These are phyloP conservation scores for Vannuccia rotundouncinata DNA, from an alignment of 2,888 invertebrate genomes.

Conservation along the genomic window DNA sequence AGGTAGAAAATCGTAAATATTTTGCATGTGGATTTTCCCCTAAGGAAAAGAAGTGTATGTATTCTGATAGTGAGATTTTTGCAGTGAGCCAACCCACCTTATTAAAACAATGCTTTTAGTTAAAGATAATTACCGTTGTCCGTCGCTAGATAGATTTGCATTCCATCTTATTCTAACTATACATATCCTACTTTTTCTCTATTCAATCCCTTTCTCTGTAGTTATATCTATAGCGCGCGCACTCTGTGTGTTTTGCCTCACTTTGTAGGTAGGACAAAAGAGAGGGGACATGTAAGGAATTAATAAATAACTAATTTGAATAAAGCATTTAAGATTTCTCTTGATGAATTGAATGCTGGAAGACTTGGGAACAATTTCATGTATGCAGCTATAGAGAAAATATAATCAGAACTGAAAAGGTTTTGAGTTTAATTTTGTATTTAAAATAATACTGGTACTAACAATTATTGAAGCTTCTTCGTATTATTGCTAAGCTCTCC, in stretches of 20 bases:
- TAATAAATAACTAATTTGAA: constrained; percentile 26
- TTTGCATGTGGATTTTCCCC: neutral
- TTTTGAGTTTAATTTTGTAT: neutral
- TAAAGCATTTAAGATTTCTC: constrained; percentile 12
- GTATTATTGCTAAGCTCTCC: neutral
- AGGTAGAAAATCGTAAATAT: neutral
- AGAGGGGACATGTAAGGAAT: neutral
- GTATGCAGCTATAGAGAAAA: neutral
- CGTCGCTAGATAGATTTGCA: neutral
- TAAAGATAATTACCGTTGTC: constrained; percentile 7
- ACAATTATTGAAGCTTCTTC: neutral
- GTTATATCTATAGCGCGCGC: neutral
- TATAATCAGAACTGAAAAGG: neutral
- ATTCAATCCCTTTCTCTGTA: neutral
- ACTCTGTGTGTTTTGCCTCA: neutral
- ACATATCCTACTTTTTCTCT: neutral
- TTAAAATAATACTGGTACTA: neutral
- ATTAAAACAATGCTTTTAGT: constrained; percentile 12
- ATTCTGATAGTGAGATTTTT: neutral
- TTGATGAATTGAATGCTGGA: neutral
- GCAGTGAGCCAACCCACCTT: neutral
- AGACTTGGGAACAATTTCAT: neutral
- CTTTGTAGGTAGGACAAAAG: neutral
- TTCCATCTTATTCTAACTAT: too few relatives aligned
- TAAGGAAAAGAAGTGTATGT: neutral